Evolutionary conservation across 1,140 invertebrate species (phyloP).

Genomic region (Caenorhabditis brenneri): DNA sequence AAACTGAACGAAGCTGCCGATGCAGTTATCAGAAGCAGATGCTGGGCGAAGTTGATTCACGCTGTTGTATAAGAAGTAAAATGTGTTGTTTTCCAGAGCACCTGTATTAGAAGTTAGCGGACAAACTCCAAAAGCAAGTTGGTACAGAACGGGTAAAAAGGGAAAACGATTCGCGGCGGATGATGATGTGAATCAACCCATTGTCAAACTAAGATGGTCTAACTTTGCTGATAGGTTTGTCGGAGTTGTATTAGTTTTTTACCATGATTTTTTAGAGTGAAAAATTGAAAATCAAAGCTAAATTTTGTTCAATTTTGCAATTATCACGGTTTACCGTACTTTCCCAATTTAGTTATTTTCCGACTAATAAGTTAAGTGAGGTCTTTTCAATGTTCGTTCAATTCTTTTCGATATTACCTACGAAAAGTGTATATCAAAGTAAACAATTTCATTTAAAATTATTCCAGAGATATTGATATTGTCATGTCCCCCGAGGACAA

Average conservation of each 20-base stretch:
- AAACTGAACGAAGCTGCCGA: background rate
- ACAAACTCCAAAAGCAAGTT: background rate
- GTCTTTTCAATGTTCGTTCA: too few species aligned
- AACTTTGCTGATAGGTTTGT: background rate
- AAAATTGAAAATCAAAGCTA: too few species aligned
- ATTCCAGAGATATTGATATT: constrained; percentile 9
- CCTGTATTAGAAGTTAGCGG: constrained; percentile 12
- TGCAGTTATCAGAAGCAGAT: background rate
- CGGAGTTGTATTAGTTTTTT: background rate
- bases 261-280: too few species aligned
- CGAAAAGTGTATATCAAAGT: too few species aligned
- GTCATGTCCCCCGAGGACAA: background rate
- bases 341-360: too few species aligned
- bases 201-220: constrained; percentile 11
- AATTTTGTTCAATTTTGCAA: too few species aligned
- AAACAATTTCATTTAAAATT: background rate
- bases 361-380: too few species aligned
- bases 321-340: too few species aligned
- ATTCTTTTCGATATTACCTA: too few species aligned
- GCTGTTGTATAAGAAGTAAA: background rate
- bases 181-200: background rate
- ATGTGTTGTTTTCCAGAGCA: background rate
- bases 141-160: background rate
- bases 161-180: background rate
- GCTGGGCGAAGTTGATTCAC: background rate